Evolutionary conservation across 2,888 invertebrate species (phyloP).

Genomic region (Drosophila histrio): DNA sequence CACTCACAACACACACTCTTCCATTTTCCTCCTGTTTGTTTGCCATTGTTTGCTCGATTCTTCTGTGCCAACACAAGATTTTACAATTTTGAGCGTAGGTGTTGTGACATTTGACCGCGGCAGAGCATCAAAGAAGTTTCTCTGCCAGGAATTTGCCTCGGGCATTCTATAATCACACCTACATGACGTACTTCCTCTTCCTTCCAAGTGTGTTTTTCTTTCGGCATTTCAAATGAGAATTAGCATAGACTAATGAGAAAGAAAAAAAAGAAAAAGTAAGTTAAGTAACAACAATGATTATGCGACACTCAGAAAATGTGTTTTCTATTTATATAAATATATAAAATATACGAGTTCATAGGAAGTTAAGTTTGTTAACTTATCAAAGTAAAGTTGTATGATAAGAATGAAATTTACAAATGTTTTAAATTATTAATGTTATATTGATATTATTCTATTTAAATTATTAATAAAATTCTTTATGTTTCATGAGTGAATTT

Average conservation of each 20-base stretch:
- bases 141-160: constrained; percentile 3
- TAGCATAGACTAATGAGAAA: not conserved
- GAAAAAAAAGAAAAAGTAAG: not conserved
- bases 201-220: not conserved
- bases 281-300: not conserved
- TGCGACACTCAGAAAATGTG: not conserved
- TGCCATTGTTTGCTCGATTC: constrained; percentile 35
- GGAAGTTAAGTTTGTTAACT: too few relatives aligned
- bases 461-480: too few relatives aligned
- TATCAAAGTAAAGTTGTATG: too few relatives aligned
- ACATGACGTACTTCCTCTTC: not conserved
- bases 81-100: constrained; percentile 29
- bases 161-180: constrained; percentile 23
- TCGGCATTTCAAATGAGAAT: not conserved
- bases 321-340: not conserved
- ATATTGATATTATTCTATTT: too few relatives aligned
- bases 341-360: too few relatives aligned
- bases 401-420: too few relatives aligned
- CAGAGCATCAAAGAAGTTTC: constrained; percentile 51
- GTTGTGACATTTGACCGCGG: constrained; percentile 68
- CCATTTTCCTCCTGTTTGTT: constrained; percentile 17
- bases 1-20: constrained; percentile 11
- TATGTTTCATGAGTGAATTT: too few relatives aligned
- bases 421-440: too few relatives aligned
- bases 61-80: constrained; percentile 5